Conservation (phyloP, 2,797 vertebrate species). For the Hapalemur alaotrensis region DNA sequence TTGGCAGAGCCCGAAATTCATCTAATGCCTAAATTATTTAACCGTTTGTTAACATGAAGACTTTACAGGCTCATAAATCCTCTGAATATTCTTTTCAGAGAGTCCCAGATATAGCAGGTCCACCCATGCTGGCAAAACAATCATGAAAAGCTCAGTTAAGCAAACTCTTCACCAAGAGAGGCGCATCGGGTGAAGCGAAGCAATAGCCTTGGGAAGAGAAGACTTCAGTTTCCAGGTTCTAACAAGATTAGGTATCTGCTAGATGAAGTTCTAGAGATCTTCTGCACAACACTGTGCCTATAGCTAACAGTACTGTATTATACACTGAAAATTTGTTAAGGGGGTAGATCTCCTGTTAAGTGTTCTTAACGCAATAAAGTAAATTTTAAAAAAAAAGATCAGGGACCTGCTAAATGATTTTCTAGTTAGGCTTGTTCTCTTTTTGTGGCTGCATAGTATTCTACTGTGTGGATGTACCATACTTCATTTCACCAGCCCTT, state of each 20-base stretch:
- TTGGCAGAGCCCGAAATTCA: not conserved
- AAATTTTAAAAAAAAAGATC: not conserved
- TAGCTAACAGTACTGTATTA: not conserved
- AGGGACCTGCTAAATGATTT: not conserved
- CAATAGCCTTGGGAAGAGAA: not conserved
- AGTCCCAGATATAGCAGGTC: not conserved
- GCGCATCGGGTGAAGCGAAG: not conserved
- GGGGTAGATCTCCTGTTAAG: not conserved
- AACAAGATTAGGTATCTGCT: not conserved
- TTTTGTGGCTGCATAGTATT: not conserved
- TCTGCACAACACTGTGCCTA: too few species aligned
- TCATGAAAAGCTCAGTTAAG: not conserved
- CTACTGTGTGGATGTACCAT: rapidly evolving
- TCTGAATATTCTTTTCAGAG: not conserved
- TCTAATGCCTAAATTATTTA: not conserved
- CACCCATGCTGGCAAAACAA: not conserved
- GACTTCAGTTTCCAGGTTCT: not conserved
- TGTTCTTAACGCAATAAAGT: not conserved
- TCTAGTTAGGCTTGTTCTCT: not conserved
- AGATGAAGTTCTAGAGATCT: not conserved
- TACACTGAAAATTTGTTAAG: not conserved
- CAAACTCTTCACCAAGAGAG: not conserved
- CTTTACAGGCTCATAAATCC: not conserved
- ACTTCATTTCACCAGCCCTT: not conserved
- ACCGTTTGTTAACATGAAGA: not conserved